Conservation (phyloP, 1,140 invertebrate species). For the Cotesia typhae region DNA sequence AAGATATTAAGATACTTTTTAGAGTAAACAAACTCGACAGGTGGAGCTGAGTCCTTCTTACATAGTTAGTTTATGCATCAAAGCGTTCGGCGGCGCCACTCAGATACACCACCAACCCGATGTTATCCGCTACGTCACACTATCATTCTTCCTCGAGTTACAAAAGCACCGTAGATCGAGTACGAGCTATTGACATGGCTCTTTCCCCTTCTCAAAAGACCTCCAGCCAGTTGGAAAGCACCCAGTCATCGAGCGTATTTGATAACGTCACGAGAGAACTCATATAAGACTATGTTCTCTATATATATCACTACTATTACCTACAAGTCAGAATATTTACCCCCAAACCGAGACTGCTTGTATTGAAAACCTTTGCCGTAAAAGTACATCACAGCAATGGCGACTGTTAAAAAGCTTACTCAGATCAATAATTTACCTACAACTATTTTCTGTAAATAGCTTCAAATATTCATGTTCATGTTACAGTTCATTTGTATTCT, state of each 20-base stretch:
- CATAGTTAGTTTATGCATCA: constrained; percentile 41
- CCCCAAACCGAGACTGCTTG: background rate
- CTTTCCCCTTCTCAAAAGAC: constrained; percentile 10
- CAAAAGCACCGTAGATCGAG: constrained; percentile 27
- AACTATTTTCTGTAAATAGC: background rate
- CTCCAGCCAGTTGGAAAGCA: constrained; percentile 27
- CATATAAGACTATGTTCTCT: background rate
- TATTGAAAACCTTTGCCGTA: constrained; percentile 8
- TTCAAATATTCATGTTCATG: background rate
- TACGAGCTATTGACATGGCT: constrained; percentile 21
- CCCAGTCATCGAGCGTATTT: constrained; percentile 23
- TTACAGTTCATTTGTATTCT: background rate
- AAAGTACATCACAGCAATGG: constrained; percentile 12
- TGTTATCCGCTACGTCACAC: constrained; percentile 29
- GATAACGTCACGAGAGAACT: constrained; percentile 20
- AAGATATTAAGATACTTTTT: constrained; percentile 6
- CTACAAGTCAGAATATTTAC: background rate
- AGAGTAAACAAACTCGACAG: constrained; percentile 44
- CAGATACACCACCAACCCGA: constrained; percentile 28
- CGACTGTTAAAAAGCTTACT: constrained; percentile 2
- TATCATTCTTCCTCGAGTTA: constrained; percentile 32
- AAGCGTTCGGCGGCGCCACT: constrained; percentile 46
- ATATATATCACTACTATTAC: no score
- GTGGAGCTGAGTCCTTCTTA: constrained; percentile 41
- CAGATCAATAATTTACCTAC: constrained; percentile 3